Base-by-base conservation (phyloP, 2,113 vertebrate genomes). In the Prunella fulvescens region DNA sequence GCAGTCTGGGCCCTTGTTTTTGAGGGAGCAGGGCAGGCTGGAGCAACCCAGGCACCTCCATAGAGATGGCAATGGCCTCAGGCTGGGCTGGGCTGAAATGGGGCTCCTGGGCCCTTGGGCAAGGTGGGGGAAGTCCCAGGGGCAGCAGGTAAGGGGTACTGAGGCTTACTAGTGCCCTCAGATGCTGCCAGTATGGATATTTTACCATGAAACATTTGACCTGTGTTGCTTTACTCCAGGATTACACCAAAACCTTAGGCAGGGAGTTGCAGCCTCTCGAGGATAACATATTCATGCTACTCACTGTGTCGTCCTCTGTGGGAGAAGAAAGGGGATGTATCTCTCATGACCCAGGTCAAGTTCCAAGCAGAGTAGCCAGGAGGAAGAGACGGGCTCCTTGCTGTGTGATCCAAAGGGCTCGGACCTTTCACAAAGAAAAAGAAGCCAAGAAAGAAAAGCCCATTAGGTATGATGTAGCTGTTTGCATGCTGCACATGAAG, bases 311-410 rank as follows among this genome's bases (percentile, higher is more conserved):
- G 96, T 73, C 97, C 98, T 91, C 97, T 97, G 47, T 98, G 98
- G 45, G 96, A 81, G 86, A 97, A 97, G 94, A 98, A 97, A 82
- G 97, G 97, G 19, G 97, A 97, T 9, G 97, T 98, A 39, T 98
- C 98, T 93, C 97, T 98, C 98, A 98, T 98, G 78, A 97, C 96
- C 98, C 98, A 98, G 24, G 98, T 98, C 64, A 98, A 82, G 73
- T 98, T 98, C 98, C 98, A 98, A 4, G 83, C 90, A 94, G 96
- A 96, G 62, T 97, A 58, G 61, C 85, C 93, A 54, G 91, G 48
- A 91, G 85, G 73, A 88, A 82, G 81, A 93, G 88, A 78, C 92
- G 91, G 50, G 58, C 71, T 91, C 47, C 87, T 96, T 92, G 88
- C 86, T 61, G 87, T 44, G 28, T 95, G 92, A 78, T 97, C 95